Base-by-base conservation (phyloP, 2,888 invertebrate genomes). In the Ferdinandea cuprea region DNA sequence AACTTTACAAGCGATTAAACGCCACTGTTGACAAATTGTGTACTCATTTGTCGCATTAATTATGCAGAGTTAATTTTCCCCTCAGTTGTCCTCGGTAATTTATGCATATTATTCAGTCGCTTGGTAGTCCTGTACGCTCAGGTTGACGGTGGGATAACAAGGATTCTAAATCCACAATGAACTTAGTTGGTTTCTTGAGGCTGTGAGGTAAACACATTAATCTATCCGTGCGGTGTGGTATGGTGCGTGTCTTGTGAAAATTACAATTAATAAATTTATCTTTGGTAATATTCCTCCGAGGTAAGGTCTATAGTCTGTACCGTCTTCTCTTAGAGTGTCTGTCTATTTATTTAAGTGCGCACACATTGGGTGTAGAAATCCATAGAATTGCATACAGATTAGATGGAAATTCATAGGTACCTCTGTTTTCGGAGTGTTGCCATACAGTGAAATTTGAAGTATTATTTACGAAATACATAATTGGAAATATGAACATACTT, bases 11-110 rank as follows among this genome's bases (percentile, higher is more conserved):
- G 37, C 63, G 63, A 69, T 59, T 68, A 65, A 65, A 42, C 30
- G n/a, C 65, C 48, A 77, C 37, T 56, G 66, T 46, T 61, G 81
- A 83, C 81, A 83, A 40, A 42, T 63, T 61, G 32, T 71, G 54
- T 61, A 61, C 71, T 81, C 77, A 66, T 72, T 81, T 81, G 81
- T 83, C 77, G 42, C 44, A 76, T 83, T 83, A 83, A 83, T 83
- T 83, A 83, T 83, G 77, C 42, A 77, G 32, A 77, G 65, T 61
- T 77, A 68, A 72, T 66, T 46, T 65, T 35, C 69, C 81, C 46
- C 58, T 28, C 2, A 69, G 54, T 71, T 52, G 21, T 63, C n/a
- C n/a, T 74, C 19, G 6, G 15, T 74, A 65, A 71, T 76, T 59
- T 71, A 71, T 81, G 80, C 54, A 48, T 46, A 71, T 52, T n/a